Conservation (phyloP, 2,797 vertebrate species). For the Erethizon dorsatum region DNA sequence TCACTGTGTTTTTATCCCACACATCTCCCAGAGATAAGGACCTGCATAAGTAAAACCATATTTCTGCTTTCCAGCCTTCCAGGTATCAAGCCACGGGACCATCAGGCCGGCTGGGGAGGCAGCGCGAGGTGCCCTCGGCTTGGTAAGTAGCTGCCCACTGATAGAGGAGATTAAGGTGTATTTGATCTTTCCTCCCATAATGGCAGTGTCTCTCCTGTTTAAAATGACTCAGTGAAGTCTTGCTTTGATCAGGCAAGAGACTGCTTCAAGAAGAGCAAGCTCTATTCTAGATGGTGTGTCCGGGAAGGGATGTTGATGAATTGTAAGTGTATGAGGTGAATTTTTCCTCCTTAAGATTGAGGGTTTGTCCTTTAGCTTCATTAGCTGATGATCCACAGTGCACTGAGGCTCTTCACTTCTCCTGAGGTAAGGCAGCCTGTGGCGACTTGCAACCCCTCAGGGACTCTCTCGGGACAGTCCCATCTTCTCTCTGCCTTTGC, state of each 20-base stretch:
- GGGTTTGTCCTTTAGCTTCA: background rate
- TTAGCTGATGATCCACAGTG: background rate
- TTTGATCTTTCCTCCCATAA: conserved; percentile 84
- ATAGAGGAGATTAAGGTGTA: conserved; percentile 83
- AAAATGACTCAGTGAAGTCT: conserved; percentile 69
- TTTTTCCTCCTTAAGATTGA: conserved; percentile 34
- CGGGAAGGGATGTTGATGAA: background rate
- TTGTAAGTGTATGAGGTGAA: background rate
- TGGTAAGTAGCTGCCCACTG: conserved; percentile 68
- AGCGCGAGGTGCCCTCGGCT: conserved; percentile 69
- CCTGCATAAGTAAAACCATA: conserved; percentile 75
- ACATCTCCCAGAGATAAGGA: conserved; percentile 74
- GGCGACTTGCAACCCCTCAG: background rate
- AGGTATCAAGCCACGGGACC: conserved; percentile 9
- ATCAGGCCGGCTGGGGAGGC: conserved; percentile 63
- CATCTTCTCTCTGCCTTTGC: background rate
- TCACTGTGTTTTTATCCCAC: conserved; percentile 60
- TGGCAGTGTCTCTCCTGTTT: conserved; percentile 67
- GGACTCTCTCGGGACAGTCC: background rate
- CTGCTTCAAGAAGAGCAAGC: conserved; percentile 61
- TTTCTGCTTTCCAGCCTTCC: conserved; percentile 70
- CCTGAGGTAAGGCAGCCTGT: background rate
- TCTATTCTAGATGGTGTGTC: background rate
- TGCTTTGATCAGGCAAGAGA: conserved; percentile 76
- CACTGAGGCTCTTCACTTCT: background rate